These are phyloP conservation scores for Ornithoptera priamus DNA, from an alignment of 2,888 invertebrate genomes.

Conservation along the genomic window DNA sequence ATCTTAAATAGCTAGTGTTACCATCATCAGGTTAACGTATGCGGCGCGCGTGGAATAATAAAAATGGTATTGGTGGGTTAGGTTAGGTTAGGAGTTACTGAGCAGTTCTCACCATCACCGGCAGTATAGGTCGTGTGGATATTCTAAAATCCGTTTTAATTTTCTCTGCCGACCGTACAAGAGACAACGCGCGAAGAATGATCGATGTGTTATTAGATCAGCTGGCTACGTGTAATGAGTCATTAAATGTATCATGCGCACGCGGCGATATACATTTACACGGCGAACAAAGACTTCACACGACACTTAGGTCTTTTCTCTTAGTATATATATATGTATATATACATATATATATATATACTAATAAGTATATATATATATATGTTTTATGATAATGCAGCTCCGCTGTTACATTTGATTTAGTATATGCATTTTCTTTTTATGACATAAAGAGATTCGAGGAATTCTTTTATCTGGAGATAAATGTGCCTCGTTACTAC, in stretches of 20 bases:
- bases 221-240: constrained; percentile 38
- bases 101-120: no score
- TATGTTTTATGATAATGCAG: constrained; percentile 1
- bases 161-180: constrained; percentile 32
- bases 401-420: no score
- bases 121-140: no score
- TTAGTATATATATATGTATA: not conserved
- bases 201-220: constrained; percentile 39
- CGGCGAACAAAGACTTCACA: constrained; percentile 16
- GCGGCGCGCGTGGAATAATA: no score
- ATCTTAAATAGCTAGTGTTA: no score
- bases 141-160: not conserved
- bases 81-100: no score
- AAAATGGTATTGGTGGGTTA: no score
- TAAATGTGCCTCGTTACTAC: no score
- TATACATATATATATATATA: not conserved
- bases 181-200: constrained; percentile 40
- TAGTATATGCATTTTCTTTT: no score
- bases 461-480: no score
- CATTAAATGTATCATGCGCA: constrained; percentile 29
- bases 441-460: no score
- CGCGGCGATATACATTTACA: constrained; percentile 18
- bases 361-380: not conserved
- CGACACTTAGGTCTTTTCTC: not conserved
- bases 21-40: no score